These are phyloP conservation scores for Taphrorychus bicolor DNA, from an alignment of 2,888 invertebrate genomes.

Conservation along the genomic window DNA sequence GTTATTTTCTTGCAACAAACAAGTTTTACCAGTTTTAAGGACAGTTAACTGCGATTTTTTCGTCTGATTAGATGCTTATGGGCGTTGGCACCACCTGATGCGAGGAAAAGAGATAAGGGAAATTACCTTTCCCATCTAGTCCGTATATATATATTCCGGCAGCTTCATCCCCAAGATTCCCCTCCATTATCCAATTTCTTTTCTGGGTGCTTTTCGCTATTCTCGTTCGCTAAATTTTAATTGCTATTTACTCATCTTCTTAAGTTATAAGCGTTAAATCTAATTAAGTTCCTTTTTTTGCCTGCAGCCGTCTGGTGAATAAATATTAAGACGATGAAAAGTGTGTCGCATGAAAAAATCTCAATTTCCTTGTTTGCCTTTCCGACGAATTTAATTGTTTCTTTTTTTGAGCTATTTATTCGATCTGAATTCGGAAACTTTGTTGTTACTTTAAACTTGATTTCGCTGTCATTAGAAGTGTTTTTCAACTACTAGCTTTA, in stretches of 20 bases:
- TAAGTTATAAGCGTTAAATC: constrained; percentile 29
- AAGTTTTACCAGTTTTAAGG: not conserved
- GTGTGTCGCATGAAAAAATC: not conserved
- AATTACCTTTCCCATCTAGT: constrained; percentile 21
- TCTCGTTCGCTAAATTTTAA: constrained; percentile 34
- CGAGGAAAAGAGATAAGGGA: constrained; percentile 15
- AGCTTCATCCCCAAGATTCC: constrained; percentile 16
- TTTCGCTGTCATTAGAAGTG: too few species aligned
- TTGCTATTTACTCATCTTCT: constrained; percentile 37
- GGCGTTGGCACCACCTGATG: not conserved
- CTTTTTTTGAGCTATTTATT: too few species aligned
- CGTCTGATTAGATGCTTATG: not conserved
- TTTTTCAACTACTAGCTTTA: too few species aligned
- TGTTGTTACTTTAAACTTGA: too few species aligned
- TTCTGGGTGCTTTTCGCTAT: constrained; percentile 25
- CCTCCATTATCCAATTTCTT: constrained; percentile 34
- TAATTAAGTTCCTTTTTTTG: constrained; percentile 29
- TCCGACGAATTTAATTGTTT: not conserved
- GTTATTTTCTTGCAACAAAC: not conserved
- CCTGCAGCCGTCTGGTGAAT: constrained; percentile 11
- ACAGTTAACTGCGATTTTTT: not conserved
- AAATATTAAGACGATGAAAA: constrained; percentile 5
- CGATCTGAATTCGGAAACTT: too few species aligned
- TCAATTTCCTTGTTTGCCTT: not conserved
- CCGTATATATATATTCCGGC: constrained; percentile 14